Base-by-base conservation (phyloP, 2,888 invertebrate species). In the Meandrusa payeni region DNA sequence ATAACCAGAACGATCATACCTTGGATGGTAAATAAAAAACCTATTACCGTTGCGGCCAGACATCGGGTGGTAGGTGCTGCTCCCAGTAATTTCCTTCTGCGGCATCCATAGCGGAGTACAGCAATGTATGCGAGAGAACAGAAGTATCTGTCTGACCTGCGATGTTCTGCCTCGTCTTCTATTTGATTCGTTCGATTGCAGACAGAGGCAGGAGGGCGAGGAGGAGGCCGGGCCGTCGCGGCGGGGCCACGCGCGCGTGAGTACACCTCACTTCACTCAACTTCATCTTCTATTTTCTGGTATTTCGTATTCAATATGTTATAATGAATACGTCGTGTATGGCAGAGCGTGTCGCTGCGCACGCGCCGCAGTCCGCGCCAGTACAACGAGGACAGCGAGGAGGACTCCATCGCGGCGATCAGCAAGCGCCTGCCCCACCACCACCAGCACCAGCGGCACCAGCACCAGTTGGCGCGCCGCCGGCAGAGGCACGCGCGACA, bases 351-450 rank as follows among this genome's bases (percentile, higher is more conserved):
- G 32, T 69, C 74, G 6, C 69, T 79, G 38, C 73, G 78, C 3
- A 67, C 69, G 23, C 76, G 81, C 0, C 56, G 88, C 6, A 69
- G 73, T 23, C 89, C 88, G 51, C 79, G 90, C 0, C 85, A 81
- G 5, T 91, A 91, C 75, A 90, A 91, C 77, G 91, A 91, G 68
- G 89, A 90, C 62, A 89, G 89, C 51, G 90, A 90, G 48, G 90
- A 90, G 33, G 88, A 88, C 70, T 64, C 70, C 1, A 69, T 70
- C 6, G 79, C 78, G 7, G 85, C 80, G 62, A 88, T 87, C 75
- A 79, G 80, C 71, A 82, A 87, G 65, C 69, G 87, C 0, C 52
- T 61, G 47, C 75, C 70, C 53, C 73, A 67, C 50, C 69, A 64
- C 49, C 59, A 50, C 31, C 61, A 57, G 32, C 62, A 55, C 27